Conservation (phyloP, 2,888 invertebrate genomes). For the Drosophila melanosoma region DNA sequence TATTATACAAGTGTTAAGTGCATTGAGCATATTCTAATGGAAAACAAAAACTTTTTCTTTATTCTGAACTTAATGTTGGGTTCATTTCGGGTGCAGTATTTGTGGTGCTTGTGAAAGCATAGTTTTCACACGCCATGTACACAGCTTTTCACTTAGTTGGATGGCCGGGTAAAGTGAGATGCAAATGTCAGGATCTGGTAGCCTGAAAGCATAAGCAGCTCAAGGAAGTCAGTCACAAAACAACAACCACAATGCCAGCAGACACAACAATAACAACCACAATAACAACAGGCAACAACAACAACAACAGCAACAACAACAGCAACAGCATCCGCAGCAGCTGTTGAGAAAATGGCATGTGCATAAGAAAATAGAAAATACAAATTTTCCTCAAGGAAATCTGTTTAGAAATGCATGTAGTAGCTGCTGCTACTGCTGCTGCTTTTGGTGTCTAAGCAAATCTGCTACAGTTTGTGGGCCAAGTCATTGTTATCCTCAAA, state of each 20-base stretch:
- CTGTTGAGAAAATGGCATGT: constrained; percentile 70
- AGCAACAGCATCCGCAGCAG: constrained; percentile 56
- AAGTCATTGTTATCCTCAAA: constrained; percentile 48
- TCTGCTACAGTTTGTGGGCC: constrained; percentile 63
- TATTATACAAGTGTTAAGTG: background rate
- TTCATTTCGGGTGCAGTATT: constrained; percentile 4
- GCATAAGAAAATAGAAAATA: constrained; percentile 70
- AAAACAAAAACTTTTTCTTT: background rate
- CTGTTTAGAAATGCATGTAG: constrained; percentile 71
- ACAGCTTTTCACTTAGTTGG: constrained; percentile 60
- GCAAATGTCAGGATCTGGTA: constrained; percentile 73
- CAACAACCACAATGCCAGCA: constrained; percentile 25
- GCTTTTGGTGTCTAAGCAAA: constrained; percentile 45
- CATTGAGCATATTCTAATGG: background rate
- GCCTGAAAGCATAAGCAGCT: constrained; percentile 64
- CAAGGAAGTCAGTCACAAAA: constrained; percentile 46
- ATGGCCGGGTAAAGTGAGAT: constrained; percentile 57
- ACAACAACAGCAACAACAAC: constrained; percentile 7
- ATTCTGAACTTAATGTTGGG: background rate
- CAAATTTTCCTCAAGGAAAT: constrained; percentile 69
- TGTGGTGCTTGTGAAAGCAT: constrained; percentile 26
- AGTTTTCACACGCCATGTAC: constrained; percentile 52
- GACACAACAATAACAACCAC: constrained; percentile 22
- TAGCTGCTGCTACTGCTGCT: constrained; percentile 36
- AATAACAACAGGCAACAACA: constrained; percentile 15